Evolutionary conservation across 2,888 invertebrate genomes (phyloP).

Genomic region (Orchesellides sinensis): DNA sequence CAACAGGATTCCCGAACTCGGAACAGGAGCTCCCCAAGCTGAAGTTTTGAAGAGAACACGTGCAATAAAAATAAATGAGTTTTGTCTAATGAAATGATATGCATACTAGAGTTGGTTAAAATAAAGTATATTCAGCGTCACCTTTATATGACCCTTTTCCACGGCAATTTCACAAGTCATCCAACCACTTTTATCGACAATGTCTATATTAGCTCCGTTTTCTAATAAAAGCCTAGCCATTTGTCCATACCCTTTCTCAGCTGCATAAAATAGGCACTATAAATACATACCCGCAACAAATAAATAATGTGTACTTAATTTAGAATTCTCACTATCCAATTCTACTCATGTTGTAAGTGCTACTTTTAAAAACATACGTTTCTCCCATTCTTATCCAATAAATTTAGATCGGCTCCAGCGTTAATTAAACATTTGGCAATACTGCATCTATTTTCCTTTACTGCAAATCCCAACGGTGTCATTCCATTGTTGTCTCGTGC

Average conservation of each 20-base stretch:
- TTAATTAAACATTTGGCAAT: conserved; percentile 57
- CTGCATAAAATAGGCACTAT: conserved; percentile 61
- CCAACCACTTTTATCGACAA: conserved; percentile 53
- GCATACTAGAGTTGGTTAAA: neutral
- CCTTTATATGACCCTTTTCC: conserved; percentile 55
- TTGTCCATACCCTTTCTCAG: conserved; percentile 54
- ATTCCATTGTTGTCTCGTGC: conserved; percentile 60
- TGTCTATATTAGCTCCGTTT: conserved; percentile 36
- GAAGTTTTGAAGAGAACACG: neutral
- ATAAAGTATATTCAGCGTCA: too few relatives aligned
- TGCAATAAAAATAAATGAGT: neutral
- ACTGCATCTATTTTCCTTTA: conserved; percentile 60
- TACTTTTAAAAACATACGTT: conserved; percentile 35
- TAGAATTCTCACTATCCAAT: neutral
- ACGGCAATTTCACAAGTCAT: conserved; percentile 53
- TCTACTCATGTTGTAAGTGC: neutral
- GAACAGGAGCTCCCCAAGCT: conserved; percentile 59
- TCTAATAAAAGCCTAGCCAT: conserved; percentile 48
- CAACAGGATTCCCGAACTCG: conserved; percentile 63
- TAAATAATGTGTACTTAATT: neutral
- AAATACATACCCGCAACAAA: neutral
- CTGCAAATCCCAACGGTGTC: conserved; percentile 56
- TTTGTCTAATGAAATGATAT: neutral
- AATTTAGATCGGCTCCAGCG: conserved; percentile 55
- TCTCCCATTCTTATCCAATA: conserved; percentile 59